Conservation (phyloP, 2,797 vertebrate genomes). For the Danio albolineatus region DNA sequence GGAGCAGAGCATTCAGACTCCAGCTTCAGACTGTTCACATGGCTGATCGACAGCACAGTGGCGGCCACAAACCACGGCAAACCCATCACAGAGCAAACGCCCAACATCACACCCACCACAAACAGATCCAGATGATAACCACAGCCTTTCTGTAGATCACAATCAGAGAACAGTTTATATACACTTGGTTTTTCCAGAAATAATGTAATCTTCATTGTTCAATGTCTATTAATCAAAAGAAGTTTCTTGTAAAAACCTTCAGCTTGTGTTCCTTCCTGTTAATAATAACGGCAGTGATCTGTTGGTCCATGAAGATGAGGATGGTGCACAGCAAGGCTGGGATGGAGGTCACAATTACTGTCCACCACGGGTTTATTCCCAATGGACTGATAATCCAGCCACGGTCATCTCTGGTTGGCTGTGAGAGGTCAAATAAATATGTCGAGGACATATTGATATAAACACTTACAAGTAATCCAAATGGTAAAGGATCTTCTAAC, state of each 20-base stretch:
- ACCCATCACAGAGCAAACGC: conserved; percentile 97
- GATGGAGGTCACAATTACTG: conserved; percentile 87
- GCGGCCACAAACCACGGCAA: conserved; percentile 98
- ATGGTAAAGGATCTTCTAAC: not conserved
- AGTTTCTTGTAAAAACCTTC: conserved; percentile 80
- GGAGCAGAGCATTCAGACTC: conserved; percentile 98
- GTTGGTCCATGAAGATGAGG: conserved; percentile 99
- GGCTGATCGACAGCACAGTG: conserved; percentile 97
- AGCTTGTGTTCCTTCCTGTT: conserved; percentile 99
- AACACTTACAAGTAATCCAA: not conserved
- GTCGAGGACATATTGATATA: not conserved
- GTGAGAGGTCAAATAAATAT: conserved; percentile 30
- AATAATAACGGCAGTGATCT: conserved; percentile 99
- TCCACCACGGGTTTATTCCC: conserved; percentile 99
- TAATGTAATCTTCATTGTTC: too few relatives aligned
- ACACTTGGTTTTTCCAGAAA: too few relatives aligned
- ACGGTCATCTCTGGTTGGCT: conserved; percentile 98
- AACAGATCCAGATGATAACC: conserved; percentile 97
- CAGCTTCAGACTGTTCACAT: conserved; percentile 97
- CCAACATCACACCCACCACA: conserved; percentile 96
- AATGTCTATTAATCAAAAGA: not conserved
- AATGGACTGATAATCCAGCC: conserved; percentile 95
- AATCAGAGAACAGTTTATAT: not conserved
- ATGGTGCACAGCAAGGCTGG: conserved; percentile 98
- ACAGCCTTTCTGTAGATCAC: conserved; percentile 90